Conservation (phyloP, 2,797 vertebrate genomes). For the Gymnothorax reevesii region DNA sequence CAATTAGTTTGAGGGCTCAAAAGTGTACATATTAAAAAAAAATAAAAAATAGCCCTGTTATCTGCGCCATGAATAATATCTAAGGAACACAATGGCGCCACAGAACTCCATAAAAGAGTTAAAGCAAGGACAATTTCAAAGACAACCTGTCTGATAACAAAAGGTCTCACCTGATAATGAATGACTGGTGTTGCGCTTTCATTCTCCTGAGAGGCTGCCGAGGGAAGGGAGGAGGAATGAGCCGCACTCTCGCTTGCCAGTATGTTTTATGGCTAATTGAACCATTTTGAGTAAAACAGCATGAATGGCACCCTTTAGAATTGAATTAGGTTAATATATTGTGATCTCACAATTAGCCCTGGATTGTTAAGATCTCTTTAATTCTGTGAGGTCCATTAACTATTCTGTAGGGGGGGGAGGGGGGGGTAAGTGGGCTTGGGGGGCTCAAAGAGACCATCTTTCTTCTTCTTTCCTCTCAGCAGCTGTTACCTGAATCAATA, state of each 20-base stretch:
- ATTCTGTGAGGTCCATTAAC: slow-evolving; percentile 88
- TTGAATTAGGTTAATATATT: slow-evolving; percentile 80
- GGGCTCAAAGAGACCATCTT: slow-evolving; percentile 63
- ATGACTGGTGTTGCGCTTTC: slow-evolving; percentile 64
- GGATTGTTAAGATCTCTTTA: slow-evolving; percentile 82
- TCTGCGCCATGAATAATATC: slow-evolving; percentile 80
- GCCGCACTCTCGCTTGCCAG: slow-evolving; percentile 64
- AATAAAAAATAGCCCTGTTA: slow-evolving; percentile 58
- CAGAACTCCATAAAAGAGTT: slow-evolving; percentile 76
- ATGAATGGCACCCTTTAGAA: slow-evolving; percentile 78
- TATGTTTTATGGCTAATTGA: slow-evolving; percentile 81
- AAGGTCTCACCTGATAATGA: slow-evolving; percentile 76
- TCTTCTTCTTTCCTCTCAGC: slow-evolving; percentile 62
- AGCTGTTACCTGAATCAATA: slow-evolving; percentile 66
- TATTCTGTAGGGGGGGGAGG: slow-evolving; percentile 30
- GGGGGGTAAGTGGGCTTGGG: slow-evolving; percentile 56
- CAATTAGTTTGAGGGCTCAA: slow-evolving; percentile 56
- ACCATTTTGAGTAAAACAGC: slow-evolving; percentile 77
- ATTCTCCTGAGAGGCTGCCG: slow-evolving; percentile 49
- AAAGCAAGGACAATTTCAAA: slow-evolving; percentile 77
- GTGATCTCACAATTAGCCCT: slow-evolving; percentile 85
- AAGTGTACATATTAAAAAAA: slow-evolving; percentile 59
- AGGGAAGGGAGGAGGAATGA: slow-evolving; percentile 42
- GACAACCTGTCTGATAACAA: slow-evolving; percentile 70
- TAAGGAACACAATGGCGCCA: slow-evolving; percentile 68